These are phyloP conservation scores for Spermophilus dauricus DNA, from an alignment of 2,113 vertebrate genomes.

Conservation along the genomic window DNA sequence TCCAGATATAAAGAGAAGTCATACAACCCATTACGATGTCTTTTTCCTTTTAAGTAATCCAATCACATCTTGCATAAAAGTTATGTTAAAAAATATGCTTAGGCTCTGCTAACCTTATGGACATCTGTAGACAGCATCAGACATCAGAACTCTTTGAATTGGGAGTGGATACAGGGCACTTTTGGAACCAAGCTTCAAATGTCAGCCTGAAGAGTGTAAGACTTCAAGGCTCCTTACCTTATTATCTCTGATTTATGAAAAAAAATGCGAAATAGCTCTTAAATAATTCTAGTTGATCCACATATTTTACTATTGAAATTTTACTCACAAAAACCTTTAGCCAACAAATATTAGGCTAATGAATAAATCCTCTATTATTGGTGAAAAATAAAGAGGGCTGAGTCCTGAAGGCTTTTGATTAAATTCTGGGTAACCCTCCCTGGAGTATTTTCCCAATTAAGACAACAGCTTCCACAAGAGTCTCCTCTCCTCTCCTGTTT, in stretches of 20 bases:
- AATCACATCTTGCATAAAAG: not conserved
- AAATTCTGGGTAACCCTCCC: not conserved
- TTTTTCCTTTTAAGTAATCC: not conserved
- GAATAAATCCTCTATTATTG: not conserved
- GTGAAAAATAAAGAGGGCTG: not conserved
- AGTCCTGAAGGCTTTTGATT: not conserved
- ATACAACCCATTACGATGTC: not conserved
- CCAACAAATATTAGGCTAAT: not conserved
- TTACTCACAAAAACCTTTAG: not conserved
- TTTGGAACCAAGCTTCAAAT: not conserved
- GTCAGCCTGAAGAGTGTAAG: not conserved
- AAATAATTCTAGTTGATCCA: slow-evolving; percentile 6
- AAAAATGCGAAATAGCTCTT: not conserved
- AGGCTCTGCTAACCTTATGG: not conserved
- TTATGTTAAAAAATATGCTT: not conserved
- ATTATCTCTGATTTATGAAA: not conserved
- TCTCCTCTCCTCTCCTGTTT: not conserved
- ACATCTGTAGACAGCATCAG: not conserved
- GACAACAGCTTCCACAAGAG: not conserved
- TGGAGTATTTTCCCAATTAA: not conserved
- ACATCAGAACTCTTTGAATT: not conserved
- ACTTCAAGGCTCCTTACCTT: not conserved
- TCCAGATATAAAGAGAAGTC: not conserved
- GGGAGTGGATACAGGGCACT: not conserved
- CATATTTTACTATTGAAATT: slow-evolving; percentile 12